Evolutionary conservation across 1,140 invertebrate species (phyloP), one percentile per base, ranked within the genome.

Genomic region (Scaptodrosophila lebanonensis): DNA sequence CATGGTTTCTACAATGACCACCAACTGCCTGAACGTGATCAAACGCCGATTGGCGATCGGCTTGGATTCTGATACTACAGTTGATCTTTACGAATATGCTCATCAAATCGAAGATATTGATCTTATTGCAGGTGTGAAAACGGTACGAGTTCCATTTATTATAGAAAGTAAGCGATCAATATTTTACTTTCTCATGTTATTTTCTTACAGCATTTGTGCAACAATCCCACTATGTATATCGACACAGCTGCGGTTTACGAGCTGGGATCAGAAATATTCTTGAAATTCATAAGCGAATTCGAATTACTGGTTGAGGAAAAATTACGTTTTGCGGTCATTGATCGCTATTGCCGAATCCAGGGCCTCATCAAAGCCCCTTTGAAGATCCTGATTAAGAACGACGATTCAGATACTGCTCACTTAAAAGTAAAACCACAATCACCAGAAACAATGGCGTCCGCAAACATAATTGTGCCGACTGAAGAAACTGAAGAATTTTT

Each of bases 21-120:
- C 2, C 0, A 44, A 44, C 8, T 67, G 65, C 8, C n/a, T 65
- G 6, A 6, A 12, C 6, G 13, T 18, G 3, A 25, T 67, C 8
- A 47, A 32, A 7, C 12, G 33, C 0, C 54, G 54, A 1, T 8
- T 64, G 1, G 1, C 1, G 1, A 11, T 1, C 3, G 32, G 42
- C 3, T 3, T 64, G 15, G 45, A 50, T 13, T 1, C 33, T 6
- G 39, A 67, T 51, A 18, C 43, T 1, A 54, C 30, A 11, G 32
- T 67, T 16, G 50, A 64, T 36, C 17, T 67, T 3, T 67, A 17
- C 6, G 53, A 67, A 17, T 67, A 65, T 47, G 40, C 49, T 0
- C 38, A 48, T 6, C 39, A 60, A 22, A 44, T 64, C 8, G 65
- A 67, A 8, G 44, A 54, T 11, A 16, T 22, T n/a, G 32, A 49